Conservation (phyloP, 2,797 vertebrate genomes). For the Sebastes kiyomatsui region DNA sequence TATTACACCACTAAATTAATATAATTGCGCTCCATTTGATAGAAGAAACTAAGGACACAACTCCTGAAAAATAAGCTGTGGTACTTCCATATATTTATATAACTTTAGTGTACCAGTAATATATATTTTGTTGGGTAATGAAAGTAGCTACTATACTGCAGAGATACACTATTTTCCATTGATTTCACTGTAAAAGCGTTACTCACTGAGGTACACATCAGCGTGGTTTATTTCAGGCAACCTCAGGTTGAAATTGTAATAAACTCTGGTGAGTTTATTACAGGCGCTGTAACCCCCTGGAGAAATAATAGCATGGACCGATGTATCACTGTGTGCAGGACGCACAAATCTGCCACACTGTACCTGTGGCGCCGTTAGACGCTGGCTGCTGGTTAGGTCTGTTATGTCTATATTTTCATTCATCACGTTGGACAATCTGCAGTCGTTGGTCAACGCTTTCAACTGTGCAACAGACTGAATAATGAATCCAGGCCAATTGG, state of each 20-base stretch:
- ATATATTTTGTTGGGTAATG: not conserved
- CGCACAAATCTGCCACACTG: not conserved
- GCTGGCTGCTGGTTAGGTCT: not conserved
- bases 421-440: not conserved
- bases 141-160: not conserved
- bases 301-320: slow-evolving; percentile 22
- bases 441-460: not conserved
- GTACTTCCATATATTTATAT: not conserved
- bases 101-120: not conserved
- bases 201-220: not conserved
- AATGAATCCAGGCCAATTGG: not conserved
- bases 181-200: slow-evolving; percentile 3
- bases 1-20: slow-evolving; percentile 3
- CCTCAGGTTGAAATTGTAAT: slow-evolving; percentile 23
- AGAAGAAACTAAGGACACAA: not conserved
- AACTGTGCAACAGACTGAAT: not conserved
- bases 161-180: not conserved
- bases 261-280: slow-evolving; percentile 22
- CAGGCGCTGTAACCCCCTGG: not conserved
- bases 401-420: slow-evolving; percentile 16
- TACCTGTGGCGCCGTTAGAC: not conserved
- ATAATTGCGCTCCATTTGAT: not conserved
- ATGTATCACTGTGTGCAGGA: not conserved
- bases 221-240: slow-evolving; percentile 10
- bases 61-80: not conserved